These are phyloP conservation scores for Heliconius himera DNA, from an alignment of 1,140 invertebrate genomes.

Conservation along the genomic window DNA sequence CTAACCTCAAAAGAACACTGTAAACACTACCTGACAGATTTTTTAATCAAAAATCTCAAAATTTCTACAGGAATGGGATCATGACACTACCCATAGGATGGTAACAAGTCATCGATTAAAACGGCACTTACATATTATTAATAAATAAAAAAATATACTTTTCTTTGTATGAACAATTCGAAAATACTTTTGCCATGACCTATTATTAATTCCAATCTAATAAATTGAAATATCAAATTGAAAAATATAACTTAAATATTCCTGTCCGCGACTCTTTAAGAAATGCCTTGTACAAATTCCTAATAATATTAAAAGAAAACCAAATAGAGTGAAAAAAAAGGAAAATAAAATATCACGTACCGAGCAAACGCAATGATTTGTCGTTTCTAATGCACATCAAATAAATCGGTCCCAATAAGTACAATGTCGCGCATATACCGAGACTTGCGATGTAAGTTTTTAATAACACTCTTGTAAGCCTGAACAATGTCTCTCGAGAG, in stretches of 20 bases:
- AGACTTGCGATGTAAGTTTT: constrained; percentile 58
- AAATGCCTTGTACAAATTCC: background rate
- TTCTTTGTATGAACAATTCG: no score
- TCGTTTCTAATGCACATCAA: constrained; percentile 58
- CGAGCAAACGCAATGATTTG: constrained; percentile 57
- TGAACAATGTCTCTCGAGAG: constrained; percentile 60
- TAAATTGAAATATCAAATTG: background rate
- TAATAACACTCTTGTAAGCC: constrained; percentile 54
- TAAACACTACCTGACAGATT: no score
- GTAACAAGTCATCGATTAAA: no score
- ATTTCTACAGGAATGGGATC: no score
- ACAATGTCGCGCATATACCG: constrained; percentile 56
- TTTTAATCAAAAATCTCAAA: no score
- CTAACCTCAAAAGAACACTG: no score
- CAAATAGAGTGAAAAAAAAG: background rate
- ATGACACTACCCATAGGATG: no score
- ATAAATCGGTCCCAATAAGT: constrained; percentile 67
- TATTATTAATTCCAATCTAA: no score
- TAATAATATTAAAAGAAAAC: background rate
- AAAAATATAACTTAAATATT: background rate
- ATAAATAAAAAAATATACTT: no score
- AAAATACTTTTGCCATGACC: no score
- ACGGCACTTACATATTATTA: no score
- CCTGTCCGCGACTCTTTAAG: background rate
- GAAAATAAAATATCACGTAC: constrained; percentile 41